A percentile compares a stretch with the other conserved stretches of the same genome.
These are phyloP conservation scores for Brachionus sp. DNA, from an alignment of 1,140 invertebrate genomes.

Conservation along the genomic window DNA sequence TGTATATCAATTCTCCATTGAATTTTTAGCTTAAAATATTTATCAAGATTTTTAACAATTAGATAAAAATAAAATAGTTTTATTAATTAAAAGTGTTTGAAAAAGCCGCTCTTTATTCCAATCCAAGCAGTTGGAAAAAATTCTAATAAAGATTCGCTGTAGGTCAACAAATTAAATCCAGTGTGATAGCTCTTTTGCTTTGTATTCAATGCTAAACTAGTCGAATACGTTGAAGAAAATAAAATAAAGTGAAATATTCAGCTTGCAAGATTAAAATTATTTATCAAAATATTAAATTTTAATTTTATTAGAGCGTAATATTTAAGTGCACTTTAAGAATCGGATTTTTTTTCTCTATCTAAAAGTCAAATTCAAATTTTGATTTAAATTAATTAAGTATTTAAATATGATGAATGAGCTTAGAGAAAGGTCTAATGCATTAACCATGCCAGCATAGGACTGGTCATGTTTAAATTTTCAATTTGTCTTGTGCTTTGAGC, in stretches of 20 bases:
- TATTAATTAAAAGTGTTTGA: no score
- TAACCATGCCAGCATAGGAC: background rate
- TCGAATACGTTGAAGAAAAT: no score
- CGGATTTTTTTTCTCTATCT: background rate
- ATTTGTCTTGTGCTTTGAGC: background rate
- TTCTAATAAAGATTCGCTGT: no score
- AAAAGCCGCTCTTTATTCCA: no score
- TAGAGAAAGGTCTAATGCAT: background rate
- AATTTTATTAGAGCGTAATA: background rate
- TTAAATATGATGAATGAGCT: slow-evolving; percentile 3
- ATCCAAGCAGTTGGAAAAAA: no score
- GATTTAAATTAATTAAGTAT: background rate
- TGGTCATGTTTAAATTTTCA: background rate
- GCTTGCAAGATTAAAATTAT: background rate
- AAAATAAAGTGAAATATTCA: background rate
- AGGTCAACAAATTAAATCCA: no score
- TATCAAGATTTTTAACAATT: no score
- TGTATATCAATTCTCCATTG: no score
- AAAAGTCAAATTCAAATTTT: background rate
- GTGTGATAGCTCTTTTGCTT: no score
- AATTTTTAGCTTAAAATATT: no score
- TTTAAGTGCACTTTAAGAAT: background rate
- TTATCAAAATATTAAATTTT: background rate
- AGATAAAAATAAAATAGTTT: no score
- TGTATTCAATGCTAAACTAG: no score